Evolutionary conservation across 2,888 invertebrate species (phyloP).

Genomic region (Sminthurides aquaticus): DNA sequence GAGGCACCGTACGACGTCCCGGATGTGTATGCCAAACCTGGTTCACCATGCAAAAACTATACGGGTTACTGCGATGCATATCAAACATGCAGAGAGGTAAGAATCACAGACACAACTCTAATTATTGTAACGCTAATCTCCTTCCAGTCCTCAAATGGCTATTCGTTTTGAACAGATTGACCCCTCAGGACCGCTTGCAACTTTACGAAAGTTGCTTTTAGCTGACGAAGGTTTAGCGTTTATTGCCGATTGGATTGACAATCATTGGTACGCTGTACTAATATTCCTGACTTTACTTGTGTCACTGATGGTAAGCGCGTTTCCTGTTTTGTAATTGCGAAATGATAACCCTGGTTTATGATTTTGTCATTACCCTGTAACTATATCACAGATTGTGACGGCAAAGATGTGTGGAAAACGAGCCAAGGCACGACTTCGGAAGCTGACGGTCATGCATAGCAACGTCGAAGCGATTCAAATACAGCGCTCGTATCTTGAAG

Average conservation of each 20-base stretch:
- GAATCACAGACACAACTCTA: too few relatives aligned
- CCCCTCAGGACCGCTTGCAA: conserved; percentile 85
- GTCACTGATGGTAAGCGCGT: conserved; percentile 62
- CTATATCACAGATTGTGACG: conserved; percentile 60
- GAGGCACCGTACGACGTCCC: conserved; percentile 81
- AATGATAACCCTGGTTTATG: too few relatives aligned
- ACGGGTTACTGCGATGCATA: conserved; percentile 73
- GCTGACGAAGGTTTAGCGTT: conserved; percentile 85
- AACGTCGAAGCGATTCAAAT: conserved; percentile 82
- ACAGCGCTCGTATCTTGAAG: conserved; percentile 61
- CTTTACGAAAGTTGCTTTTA: conserved; percentile 72
- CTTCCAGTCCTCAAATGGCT: too few relatives aligned
- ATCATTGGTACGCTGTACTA: conserved; percentile 85
- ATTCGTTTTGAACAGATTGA: conserved; percentile 71
- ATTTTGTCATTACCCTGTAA: neutral
- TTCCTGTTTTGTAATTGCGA: too few relatives aligned
- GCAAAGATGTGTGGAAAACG: conserved; percentile 72
- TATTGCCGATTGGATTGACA: conserved; percentile 75
- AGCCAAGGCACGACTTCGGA: conserved; percentile 71
- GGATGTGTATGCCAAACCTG: conserved; percentile 86
- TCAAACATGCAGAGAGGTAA: conserved; percentile 71
- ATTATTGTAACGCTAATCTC: too few relatives aligned
- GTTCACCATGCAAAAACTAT: conserved; percentile 88
- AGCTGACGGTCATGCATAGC: conserved; percentile 81
- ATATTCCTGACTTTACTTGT: conserved; percentile 67